A percentile compares a stretch with the other conserved stretches of the same genome.
These are phyloP conservation scores for Rousettus madagascariensis DNA, from an alignment of 2,797 vertebrate genomes.

Conservation along the genomic window DNA sequence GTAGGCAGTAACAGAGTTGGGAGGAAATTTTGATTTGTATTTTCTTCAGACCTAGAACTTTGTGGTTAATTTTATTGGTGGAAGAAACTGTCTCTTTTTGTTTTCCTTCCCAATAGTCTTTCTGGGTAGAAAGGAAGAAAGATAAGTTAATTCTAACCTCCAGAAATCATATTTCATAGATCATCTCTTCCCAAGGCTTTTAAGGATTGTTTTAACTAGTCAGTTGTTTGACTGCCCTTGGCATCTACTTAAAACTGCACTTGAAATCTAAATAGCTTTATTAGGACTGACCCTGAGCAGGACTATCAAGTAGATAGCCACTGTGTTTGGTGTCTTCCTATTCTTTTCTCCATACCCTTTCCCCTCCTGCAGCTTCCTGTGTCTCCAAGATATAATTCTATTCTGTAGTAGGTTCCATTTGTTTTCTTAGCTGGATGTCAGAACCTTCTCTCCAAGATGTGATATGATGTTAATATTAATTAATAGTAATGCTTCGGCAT, in stretches of 20 bases:
- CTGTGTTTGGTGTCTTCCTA: neutral
- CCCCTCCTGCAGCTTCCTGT: neutral
- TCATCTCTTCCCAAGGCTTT: neutral
- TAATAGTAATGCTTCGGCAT: neutral
- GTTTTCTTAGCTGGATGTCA: neutral
- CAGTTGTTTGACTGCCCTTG: neutral
- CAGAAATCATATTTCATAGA: neutral
- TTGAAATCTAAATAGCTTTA: neutral
- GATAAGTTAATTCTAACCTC: neutral
- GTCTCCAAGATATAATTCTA: neutral
- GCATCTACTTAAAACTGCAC: neutral
- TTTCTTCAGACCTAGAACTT: neutral
- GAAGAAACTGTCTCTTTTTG: neutral
- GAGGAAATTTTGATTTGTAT: neutral
- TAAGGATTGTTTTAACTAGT: neutral
- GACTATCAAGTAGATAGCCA: neutral
- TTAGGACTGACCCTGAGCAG: neutral
- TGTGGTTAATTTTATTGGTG: neutral
- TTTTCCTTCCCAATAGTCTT: neutral
- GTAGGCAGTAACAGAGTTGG: neutral
- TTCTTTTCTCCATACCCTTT: neutral
- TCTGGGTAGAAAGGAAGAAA: neutral
- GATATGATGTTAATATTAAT: neutral
- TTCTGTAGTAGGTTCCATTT: neutral
- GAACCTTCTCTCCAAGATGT: neutral